A percentile compares a stretch with the other conserved stretches of the same genome.
Conservation (phyloP, 2,797 vertebrate genomes). For the Holocentrus rufus region DNA sequence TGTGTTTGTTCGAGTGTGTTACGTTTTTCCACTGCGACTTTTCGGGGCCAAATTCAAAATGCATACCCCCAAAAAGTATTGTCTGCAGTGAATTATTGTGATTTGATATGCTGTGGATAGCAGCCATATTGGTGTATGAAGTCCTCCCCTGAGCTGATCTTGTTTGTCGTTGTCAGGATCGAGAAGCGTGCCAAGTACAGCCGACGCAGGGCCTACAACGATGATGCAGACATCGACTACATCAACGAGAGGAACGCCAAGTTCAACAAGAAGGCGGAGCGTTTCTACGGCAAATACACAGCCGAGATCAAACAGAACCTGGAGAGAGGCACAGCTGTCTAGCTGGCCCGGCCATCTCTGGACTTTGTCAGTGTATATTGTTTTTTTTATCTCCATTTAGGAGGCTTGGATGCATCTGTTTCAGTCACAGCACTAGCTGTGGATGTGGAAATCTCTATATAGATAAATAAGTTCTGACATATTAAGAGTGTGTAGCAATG, state of each 20-base stretch:
- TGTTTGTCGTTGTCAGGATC: slow-evolving; percentile 83
- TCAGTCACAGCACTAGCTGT: neutral
- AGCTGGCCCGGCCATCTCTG: slow-evolving; percentile 41
- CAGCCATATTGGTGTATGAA: slow-evolving; percentile 37
- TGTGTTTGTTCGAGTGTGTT: slow-evolving; percentile 5
- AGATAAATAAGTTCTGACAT: slow-evolving; percentile 5
- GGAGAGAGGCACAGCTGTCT: slow-evolving; percentile 96
- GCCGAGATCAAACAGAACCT: slow-evolving; percentile 98
- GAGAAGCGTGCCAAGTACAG: slow-evolving; percentile 96
- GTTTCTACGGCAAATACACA: slow-evolving; percentile 98
- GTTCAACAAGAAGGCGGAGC: slow-evolving; percentile 98
- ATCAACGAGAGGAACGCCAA: slow-evolving; percentile 98
- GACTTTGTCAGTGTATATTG: neutral
- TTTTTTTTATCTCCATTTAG: neutral
- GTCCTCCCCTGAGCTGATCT: slow-evolving; percentile 45
- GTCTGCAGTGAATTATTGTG: slow-evolving; percentile 59
- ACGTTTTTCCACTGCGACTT: slow-evolving; percentile 53
- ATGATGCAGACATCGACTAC: slow-evolving; percentile 97
- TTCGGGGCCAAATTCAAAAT: slow-evolving; percentile 59
- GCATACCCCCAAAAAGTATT: slow-evolving; percentile 42
- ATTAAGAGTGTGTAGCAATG: neutral
- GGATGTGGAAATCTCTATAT: neutral
- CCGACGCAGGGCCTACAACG: slow-evolving; percentile 93
- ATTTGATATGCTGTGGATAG: slow-evolving; percentile 54
- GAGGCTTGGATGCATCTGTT: neutral